Evolutionary conservation across 2,113 vertebrate species (phyloP), one percentile per base, ranked within the genome.

Genomic region (Corvus moneduloides): DNA sequence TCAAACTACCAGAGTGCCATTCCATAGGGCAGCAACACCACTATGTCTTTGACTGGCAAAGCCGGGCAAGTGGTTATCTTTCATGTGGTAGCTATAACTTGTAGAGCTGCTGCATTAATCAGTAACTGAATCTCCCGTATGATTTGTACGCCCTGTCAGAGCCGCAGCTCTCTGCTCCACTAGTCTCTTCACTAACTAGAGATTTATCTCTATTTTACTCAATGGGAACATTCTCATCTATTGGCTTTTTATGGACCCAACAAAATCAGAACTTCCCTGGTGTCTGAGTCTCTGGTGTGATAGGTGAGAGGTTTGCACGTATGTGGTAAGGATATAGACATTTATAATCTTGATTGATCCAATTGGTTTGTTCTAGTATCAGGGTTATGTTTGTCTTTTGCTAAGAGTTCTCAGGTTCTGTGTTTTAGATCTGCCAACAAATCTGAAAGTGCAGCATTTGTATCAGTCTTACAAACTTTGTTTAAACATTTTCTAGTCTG

Each of bases 1-100:
- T 89, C 3, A 17, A 2, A 35, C 15, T 37, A 64, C 8, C 6
- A 3, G 49, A 35, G 12, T 62, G 46, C 22, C 0, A 0, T 85
- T 90, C 8, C 1, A 1, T 1, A 27, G 23, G n/a, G 30, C 37
- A 62, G 54, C 43, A 73, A 27, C 63, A 88, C 35, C 46, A 88
- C 37, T 37, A 10, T 79, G 83, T 49, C 37, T 83, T 75, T 56
- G 41, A 33, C 41, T 75, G 75, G 26, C 39, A 43, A 37, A 32
- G 41, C 16, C 14, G 30, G 37, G 8, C 16, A 24, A 37, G n/a
- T 3, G 3, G 3, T 44, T 18, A 37, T 73, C 77, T 71, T 82
- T 51, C 7, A 11, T 66, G 24, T 84, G 74, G 46, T 67, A 62
- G n/a, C 55, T 84, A 28, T 67, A 74, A 85, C 49, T 49, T 52